Evolutionary conservation across 2,113 vertebrate genomes (phyloP).

Genomic region (Pluvialis apricaria): DNA sequence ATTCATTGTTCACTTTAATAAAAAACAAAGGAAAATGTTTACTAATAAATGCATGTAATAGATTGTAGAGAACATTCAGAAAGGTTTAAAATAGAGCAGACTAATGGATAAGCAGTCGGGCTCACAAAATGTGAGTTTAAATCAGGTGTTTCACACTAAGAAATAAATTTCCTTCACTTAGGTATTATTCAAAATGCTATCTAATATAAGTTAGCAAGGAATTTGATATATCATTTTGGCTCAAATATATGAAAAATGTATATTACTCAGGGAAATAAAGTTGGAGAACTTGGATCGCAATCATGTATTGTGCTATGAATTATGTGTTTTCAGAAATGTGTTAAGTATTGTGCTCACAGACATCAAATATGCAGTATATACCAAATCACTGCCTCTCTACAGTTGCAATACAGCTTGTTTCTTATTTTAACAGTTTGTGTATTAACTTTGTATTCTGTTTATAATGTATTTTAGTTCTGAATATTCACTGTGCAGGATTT

Average conservation of each 20-base stretch:
- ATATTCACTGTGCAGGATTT: not conserved
- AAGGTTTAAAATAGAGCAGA: not conserved
- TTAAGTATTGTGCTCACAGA: not conserved
- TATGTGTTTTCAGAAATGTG: not conserved
- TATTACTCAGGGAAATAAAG: not conserved
- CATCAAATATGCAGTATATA: not conserved
- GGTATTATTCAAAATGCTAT: not conserved
- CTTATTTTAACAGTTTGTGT: not conserved
- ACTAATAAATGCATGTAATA: not conserved
- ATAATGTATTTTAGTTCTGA: not conserved
- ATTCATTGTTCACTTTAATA: not conserved
- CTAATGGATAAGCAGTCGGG: not conserved
- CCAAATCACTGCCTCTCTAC: not conserved
- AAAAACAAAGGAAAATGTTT: not conserved
- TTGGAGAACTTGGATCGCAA: not conserved
- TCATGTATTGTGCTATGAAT: not conserved
- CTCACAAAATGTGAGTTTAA: not conserved
- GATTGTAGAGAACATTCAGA: not conserved
- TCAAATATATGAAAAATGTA: not conserved
- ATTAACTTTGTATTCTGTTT: not conserved
- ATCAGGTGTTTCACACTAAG: not conserved
- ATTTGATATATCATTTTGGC: not conserved
- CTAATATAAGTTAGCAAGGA: not conserved
- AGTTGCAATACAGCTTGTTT: not conserved
- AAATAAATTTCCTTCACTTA: not conserved